phyloP scores from a whole-genome alignment of 1,140 invertebrate species.

The Pseudobourletiella spinata region DNA sequence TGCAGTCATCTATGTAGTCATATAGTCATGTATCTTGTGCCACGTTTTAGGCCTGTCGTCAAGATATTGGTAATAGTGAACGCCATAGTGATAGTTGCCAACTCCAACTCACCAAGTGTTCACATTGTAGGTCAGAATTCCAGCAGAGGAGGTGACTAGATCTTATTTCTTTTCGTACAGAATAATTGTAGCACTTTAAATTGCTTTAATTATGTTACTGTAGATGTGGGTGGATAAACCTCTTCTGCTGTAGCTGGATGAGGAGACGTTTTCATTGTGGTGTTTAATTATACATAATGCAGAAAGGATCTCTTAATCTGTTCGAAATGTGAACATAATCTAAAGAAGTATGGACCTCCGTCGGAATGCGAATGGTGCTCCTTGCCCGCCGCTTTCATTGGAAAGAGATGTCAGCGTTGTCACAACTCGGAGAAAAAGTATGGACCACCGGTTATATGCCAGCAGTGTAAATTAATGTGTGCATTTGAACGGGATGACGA shows the following conservation, averaged over 20 bases:
- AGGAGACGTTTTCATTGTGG: too few species aligned
- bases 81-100: slow-evolving; percentile 77
- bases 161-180: neutral
- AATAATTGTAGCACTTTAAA: neutral
- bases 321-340: slow-evolving; percentile 91
- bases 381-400: slow-evolving; percentile 89
- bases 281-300: slow-evolving; percentile 71
- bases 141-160: slow-evolving; percentile 79
- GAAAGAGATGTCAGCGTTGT: slow-evolving; percentile 83
- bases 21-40: slow-evolving; percentile 10
- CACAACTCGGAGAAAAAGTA: slow-evolving; percentile 91
- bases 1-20: neutral
- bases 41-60: neutral
- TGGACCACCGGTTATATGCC: slow-evolving; percentile 84
- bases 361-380: slow-evolving; percentile 94
- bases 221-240: too few species aligned
- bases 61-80: slow-evolving; percentile 9
- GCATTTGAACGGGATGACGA: slow-evolving; percentile 93
- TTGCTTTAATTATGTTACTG: neutral
- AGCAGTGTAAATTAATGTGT: slow-evolving; percentile 95
- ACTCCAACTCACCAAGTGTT: slow-evolving; percentile 90
- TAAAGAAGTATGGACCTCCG: slow-evolving; percentile 86
- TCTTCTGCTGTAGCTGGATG: too few species aligned
- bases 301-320: slow-evolving; percentile 84
- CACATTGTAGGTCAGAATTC: slow-evolving; percentile 94